phyloP scores from a whole-genome alignment of 2,113 vertebrate species.

The Peromyscus californicus region DNA sequence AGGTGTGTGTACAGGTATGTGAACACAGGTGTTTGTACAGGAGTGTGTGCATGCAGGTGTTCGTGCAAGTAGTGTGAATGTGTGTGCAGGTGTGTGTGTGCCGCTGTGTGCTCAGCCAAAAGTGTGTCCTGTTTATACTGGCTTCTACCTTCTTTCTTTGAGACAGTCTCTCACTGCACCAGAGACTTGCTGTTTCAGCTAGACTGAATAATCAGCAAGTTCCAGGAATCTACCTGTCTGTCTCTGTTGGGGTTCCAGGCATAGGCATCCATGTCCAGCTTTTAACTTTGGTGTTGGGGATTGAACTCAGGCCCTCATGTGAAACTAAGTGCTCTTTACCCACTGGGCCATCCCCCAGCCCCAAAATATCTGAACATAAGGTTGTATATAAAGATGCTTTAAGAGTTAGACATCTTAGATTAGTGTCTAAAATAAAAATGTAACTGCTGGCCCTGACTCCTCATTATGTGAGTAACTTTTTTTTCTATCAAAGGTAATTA shows the following conservation, averaged over 20 bases:
- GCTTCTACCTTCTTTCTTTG: not conserved
- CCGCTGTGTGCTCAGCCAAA: not conserved
- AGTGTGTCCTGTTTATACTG: not conserved
- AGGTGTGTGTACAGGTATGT: not conserved
- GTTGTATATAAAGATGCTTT: conserved; percentile 2
- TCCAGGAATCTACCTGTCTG: not conserved
- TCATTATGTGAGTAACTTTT: not conserved
- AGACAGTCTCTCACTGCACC: not conserved
- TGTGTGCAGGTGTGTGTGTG: not conserved
- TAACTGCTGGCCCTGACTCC: not conserved
- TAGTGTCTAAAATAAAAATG: not conserved
- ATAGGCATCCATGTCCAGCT: not conserved
- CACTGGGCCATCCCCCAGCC: not conserved
- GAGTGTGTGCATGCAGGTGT: not conserved
- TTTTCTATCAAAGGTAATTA: not conserved
- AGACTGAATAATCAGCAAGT: not conserved
- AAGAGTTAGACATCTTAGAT: not conserved
- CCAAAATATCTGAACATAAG: not conserved
- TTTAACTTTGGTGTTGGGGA: not conserved
- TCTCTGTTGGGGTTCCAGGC: not conserved
- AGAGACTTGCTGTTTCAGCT: not conserved
- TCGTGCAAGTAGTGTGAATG: not conserved
- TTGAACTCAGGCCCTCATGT: not conserved
- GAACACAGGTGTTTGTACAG: not conserved
- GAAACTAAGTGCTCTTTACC: not conserved